These are phyloP conservation scores for Diaphora mendica DNA, from an alignment of 2,888 invertebrate species.

Conservation along the genomic window DNA sequence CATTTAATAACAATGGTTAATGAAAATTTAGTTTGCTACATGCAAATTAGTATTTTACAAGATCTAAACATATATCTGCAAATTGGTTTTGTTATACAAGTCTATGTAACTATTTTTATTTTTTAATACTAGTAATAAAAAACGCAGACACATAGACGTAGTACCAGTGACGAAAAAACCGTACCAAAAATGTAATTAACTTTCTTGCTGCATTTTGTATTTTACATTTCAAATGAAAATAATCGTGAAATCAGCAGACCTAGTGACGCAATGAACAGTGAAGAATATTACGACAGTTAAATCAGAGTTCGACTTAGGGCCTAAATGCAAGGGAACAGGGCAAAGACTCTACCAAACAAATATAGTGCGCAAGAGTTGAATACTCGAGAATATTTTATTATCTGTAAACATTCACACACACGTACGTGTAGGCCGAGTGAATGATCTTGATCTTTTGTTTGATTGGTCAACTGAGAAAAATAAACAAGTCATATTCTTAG, in stretches of 20 bases:
- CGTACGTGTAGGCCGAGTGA: conserved; percentile 40
- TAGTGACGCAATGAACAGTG: conserved; percentile 22
- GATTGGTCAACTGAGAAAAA: conserved; percentile 10
- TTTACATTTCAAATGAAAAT: background rate
- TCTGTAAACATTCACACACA: conserved; percentile 74
- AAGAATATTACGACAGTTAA: conserved; percentile 44
- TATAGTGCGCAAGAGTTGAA: conserved; percentile 81
- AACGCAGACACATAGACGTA: too few species aligned
- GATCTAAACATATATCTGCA: background rate
- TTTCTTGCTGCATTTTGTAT: background rate
- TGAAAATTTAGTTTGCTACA: background rate
- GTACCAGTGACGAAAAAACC: too few species aligned
- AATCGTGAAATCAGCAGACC: conserved; percentile 27
- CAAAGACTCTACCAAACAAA: conserved; percentile 69
- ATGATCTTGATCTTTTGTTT: conserved; percentile 48
- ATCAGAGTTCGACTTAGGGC: conserved; percentile 47
- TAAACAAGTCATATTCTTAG: conserved; percentile 1
- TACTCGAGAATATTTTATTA: conserved; percentile 80
- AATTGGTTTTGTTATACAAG: background rate
- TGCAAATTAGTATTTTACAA: background rate
- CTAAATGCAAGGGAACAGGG: conserved; percentile 58
- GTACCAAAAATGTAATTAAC: background rate
- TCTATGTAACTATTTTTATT: too few species aligned
- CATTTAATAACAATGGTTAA: too few species aligned
- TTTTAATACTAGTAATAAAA: background rate